Conservation (phyloP, 2,888 invertebrate genomes). For the Myathropa florea region DNA sequence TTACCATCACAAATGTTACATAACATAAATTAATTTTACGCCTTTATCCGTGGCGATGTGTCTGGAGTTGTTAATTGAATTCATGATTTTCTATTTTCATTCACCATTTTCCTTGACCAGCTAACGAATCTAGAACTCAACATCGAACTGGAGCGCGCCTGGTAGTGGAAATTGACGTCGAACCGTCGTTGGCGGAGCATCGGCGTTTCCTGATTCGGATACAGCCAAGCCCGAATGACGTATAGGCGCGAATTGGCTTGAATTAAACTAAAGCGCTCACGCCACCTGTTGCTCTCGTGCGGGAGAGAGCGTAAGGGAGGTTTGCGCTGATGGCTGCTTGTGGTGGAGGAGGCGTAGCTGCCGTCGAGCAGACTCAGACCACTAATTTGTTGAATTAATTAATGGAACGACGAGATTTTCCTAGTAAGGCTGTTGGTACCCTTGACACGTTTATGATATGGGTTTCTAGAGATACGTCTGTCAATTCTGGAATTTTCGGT, state of each 20-base stretch:
- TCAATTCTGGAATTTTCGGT: background rate
- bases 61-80: slow-evolving; percentile 15
- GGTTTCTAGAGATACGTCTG: slow-evolving; percentile 25
- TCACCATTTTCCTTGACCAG: slow-evolving; percentile 1
- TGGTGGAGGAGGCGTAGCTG: background rate
- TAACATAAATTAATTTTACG: background rate
- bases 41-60: background rate
- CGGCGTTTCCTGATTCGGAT: slow-evolving; percentile 12
- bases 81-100: slow-evolving; percentile 49
- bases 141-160: background rate
- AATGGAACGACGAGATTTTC: slow-evolving; percentile 31
- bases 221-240: background rate
- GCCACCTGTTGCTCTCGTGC: background rate
- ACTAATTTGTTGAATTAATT: slow-evolving; percentile 48
- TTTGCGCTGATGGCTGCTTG: background rate
- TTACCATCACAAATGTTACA: background rate
- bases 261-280: slow-evolving; percentile 20
- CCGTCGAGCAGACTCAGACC: slow-evolving; percentile 5
- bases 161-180: background rate
- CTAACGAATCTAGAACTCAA: background rate
- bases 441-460: slow-evolving; percentile 40
- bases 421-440: slow-evolving; percentile 5
- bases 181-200: background rate
- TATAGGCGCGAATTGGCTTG: background rate
- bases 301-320: background rate